Evolutionary conservation across 1,140 invertebrate species (phyloP).

Genomic region (Caenorhabditis remanei): DNA sequence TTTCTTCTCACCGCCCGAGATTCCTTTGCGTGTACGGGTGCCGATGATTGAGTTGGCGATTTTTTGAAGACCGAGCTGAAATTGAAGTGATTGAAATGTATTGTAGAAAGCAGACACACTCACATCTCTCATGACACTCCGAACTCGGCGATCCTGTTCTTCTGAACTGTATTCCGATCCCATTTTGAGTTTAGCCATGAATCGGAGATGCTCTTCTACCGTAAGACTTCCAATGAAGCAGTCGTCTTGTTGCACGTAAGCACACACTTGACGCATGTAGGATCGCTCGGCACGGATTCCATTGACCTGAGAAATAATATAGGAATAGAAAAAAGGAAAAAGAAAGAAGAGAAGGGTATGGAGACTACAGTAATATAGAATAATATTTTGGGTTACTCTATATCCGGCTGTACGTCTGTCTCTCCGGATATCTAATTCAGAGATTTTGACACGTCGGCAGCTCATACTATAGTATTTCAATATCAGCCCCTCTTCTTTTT

Average conservation of each 20-base stretch:
- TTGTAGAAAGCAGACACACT: constrained; percentile 64
- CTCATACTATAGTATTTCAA: no score
- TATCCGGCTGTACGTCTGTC: no score
- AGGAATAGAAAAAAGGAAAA: not conserved
- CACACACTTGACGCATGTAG: constrained; percentile 85
- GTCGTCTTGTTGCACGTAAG: constrained; percentile 94
- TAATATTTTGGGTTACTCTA: no score
- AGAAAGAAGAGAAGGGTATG: not conserved
- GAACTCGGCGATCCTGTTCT: constrained; percentile 85
- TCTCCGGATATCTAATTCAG: no score
- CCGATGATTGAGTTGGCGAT: constrained; percentile 86
- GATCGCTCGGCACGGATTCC: constrained; percentile 78
- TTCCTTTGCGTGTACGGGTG: constrained; percentile 87
- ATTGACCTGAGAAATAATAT: constrained; percentile 64
- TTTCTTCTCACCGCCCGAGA: constrained; percentile 95
- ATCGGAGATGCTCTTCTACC: constrained; percentile 88
- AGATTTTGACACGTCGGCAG: no score
- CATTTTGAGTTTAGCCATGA: constrained; percentile 93
- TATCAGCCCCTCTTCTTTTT: no score
- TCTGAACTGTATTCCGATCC: constrained; percentile 84
- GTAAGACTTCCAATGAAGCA: constrained; percentile 90
- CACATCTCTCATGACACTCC: constrained; percentile 90
- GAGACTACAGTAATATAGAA: not conserved
- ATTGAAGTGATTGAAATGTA: constrained; percentile 39
- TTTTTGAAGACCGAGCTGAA: constrained; percentile 83